phyloP scores from a whole-genome alignment of 2,113 vertebrate genomes.

The Pomatostomus ruficeps region DNA sequence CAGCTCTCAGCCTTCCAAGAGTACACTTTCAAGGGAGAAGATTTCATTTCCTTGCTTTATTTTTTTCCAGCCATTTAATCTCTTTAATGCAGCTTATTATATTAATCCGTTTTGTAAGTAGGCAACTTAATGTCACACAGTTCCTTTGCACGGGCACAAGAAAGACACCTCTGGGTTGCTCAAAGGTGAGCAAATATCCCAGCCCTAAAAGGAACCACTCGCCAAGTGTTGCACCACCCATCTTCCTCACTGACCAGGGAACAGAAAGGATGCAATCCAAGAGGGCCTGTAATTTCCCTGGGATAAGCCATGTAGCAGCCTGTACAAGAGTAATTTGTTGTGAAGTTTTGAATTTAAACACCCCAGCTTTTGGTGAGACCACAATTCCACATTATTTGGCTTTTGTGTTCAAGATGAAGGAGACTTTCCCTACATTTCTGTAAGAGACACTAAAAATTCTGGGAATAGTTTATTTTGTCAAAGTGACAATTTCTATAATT shows the following conservation, averaged over 20 bases:
- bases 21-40: background rate
- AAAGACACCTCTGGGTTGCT: background rate
- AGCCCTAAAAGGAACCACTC: background rate
- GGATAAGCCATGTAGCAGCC: background rate
- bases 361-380: background rate
- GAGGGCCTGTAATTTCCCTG: background rate
- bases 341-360: background rate
- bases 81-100: background rate
- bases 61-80: background rate
- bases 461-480: background rate
- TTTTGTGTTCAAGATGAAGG: background rate
- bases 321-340: background rate
- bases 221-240: background rate
- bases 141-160: background rate
- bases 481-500: background rate
- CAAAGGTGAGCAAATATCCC: background rate
- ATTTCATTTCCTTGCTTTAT: background rate
- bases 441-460: background rate
- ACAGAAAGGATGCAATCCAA: background rate
- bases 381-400: background rate
- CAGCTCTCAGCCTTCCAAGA: background rate
- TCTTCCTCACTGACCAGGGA: background rate
- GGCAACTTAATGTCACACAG: background rate
- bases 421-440: background rate
- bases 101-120: background rate